phyloP scores from a whole-genome alignment of 2,113 vertebrate species.

The Rhabdornis inornatus region DNA sequence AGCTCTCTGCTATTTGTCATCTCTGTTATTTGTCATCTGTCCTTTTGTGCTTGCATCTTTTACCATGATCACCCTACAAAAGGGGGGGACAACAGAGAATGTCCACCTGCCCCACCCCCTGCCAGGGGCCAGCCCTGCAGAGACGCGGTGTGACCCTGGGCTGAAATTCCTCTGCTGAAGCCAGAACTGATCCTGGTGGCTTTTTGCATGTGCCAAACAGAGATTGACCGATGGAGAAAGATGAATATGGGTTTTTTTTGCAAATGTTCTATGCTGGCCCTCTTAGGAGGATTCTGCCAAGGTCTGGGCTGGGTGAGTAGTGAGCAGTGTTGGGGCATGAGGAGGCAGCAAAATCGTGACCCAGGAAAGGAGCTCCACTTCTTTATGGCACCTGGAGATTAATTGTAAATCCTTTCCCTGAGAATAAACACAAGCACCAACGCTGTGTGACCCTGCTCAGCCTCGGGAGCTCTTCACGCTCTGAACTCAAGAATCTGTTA shows the following conservation, averaged over 20 bases:
- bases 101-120: neutral
- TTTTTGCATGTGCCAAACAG: neutral
- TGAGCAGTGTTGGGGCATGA: neutral
- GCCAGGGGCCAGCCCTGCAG: neutral
- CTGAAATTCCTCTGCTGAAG: neutral
- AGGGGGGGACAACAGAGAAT: neutral
- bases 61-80: neutral
- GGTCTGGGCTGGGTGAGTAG: neutral
- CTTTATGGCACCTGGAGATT: neutral
- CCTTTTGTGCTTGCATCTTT: neutral
- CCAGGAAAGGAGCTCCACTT: neutral
- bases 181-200: neutral
- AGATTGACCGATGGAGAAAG: neutral
- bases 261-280: neutral
- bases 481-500: neutral
- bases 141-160: accelerated
- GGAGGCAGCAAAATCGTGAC: neutral
- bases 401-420: neutral
- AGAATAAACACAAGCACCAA: neutral
- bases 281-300: neutral
- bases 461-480: neutral
- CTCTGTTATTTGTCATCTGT: neutral
- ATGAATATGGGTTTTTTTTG: neutral
- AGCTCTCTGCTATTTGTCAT: neutral
- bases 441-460: neutral